Base-by-base conservation (phyloP, 2,113 vertebrate genomes). In the Baryphthengus martii region DNA sequence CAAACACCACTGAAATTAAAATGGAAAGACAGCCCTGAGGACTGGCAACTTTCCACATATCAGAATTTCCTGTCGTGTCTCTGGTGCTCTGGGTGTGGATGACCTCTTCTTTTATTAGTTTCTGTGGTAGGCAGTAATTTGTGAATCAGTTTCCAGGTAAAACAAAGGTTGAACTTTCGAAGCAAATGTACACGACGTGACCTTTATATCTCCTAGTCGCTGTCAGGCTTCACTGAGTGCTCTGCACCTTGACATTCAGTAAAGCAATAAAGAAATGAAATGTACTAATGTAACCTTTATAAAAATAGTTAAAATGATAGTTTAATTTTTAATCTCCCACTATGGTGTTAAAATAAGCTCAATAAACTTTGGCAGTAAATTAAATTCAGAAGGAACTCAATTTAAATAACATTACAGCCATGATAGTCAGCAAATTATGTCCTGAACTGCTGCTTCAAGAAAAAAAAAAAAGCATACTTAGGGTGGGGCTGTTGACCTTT, bases 211-310 rank as follows among this genome's bases (percentile, higher is more conserved):
- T 93, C 88, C 95, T 88, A 91, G 85, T 94, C 91, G 90, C 86
- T 94, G 95, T 89, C 95, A 95, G 90, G 95, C 92, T 93, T 95
- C 77, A 1, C 75, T 95, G 96, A 96, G 86, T 92, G 89, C 84
- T 94, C 76, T 95, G 96, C 85, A 89, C 94, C 96, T 93, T 97
- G 96, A 95, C 97, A 96, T 97, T 98, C 95, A 97, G 47, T 68
- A 88, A 79, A 92, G 91, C 86, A 97, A 97, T 97, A 97, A 97
- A 97, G 95, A 97, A 97, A 96, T 97, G 66, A 97, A 97, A 97
- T 76, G 91, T 96, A 92, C 89, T 95, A 97, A 97, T 76, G 85
- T 97, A 97, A 98, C 93, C 96, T 97, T 98, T 97, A 95, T 96
- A 94, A 95, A 97, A 98, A 97, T 93, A 93, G 89, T 97, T 96